Evolutionary conservation across 1,140 invertebrate genomes (phyloP).

Genomic region (Hirudo medicinalis): DNA sequence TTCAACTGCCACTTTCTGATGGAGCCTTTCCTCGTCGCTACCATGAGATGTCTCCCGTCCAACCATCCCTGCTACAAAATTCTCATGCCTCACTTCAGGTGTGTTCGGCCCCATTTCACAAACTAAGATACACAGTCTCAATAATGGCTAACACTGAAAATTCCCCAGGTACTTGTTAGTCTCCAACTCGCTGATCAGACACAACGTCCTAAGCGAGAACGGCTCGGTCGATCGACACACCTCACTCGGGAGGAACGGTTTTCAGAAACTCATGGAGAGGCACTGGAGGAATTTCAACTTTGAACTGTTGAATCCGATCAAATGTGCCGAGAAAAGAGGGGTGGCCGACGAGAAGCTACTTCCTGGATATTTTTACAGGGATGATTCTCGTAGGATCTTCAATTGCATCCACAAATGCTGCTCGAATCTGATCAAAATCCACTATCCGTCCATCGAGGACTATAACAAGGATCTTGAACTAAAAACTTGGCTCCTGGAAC

Average conservation of each 20-base stretch:
- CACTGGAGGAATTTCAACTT: conserved; percentile 11
- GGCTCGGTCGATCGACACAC: conserved; percentile 16
- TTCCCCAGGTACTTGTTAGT: conserved; percentile 13
- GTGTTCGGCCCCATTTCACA: background rate
- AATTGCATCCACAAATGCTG: conserved; percentile 11
- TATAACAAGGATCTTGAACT: conserved; percentile 10
- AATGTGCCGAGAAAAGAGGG: background rate
- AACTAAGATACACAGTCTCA: background rate
- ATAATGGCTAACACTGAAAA: background rate
- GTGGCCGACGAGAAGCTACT: conserved; percentile 11
- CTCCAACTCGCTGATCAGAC: conserved; percentile 15
- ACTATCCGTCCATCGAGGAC: conserved; percentile 16
- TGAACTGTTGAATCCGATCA: background rate
- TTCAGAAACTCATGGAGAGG: conserved; percentile 15
- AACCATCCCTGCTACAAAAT: conserved; percentile 21
- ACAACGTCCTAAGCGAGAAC: conserved; percentile 12
- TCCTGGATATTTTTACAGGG: conserved; percentile 19
- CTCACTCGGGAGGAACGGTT: conserved; percentile 13
- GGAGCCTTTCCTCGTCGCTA: conserved; percentile 20
- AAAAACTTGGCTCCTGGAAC: conserved; percentile 15
- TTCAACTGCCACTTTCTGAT: conserved; percentile 20
- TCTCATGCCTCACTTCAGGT: conserved; percentile 21
- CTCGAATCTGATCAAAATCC: conserved; percentile 4
- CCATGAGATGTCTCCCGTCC: conserved; percentile 15
- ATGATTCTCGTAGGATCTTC: conserved; percentile 6